Base-by-base conservation (phyloP, 2,888 invertebrate species). In the Lasioglossum morio region DNA sequence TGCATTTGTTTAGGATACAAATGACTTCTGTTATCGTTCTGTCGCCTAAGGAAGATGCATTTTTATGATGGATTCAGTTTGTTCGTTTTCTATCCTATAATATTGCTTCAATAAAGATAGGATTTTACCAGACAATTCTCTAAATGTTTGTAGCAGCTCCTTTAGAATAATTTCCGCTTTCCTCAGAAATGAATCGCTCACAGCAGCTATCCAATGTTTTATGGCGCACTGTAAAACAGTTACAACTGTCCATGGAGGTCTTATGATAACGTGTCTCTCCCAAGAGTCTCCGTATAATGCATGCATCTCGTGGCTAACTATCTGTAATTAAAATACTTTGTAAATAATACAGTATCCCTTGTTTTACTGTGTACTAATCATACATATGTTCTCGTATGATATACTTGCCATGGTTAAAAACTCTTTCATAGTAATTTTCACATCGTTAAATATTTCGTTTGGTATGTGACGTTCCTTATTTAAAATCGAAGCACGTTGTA, bases 121-220 rank as follows among this genome's bases (percentile, higher is more conserved):
- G 10, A 60, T 82, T 84, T 76, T 80, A 93, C 94, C 85, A 82
- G 93, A 90, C n/a, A 37, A 27, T 57, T 88, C 81, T 27, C 82
- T 88, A 43, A 94, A 89, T 48, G 86, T 84, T 16, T 90, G 53
- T 27, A 87, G 80, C 46, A 95, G 80, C 66, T 93, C 89, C 34
- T 90, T 92, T 0, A 94, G 8, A 34, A 89, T 81, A n/a, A 43
- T 2, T 87, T 93, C 91, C 7, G 92, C 93, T 76, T 79, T 87
- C 80, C 92, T 88, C 4, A 72, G 37, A 60, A 95, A 95, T 8
- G 93, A 92, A 37, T 94, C 95, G 84, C 92, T 93, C 16, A 94
- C 92, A 7, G 94, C 94, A 19, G 95, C 95, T 66, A 95, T 94
- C 95, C 95, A 95, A 84, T 95, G 95, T 83, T 94, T 94, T 40